Conservation (phyloP, 2,113 vertebrate genomes). For the Gavialis gangeticus region DNA sequence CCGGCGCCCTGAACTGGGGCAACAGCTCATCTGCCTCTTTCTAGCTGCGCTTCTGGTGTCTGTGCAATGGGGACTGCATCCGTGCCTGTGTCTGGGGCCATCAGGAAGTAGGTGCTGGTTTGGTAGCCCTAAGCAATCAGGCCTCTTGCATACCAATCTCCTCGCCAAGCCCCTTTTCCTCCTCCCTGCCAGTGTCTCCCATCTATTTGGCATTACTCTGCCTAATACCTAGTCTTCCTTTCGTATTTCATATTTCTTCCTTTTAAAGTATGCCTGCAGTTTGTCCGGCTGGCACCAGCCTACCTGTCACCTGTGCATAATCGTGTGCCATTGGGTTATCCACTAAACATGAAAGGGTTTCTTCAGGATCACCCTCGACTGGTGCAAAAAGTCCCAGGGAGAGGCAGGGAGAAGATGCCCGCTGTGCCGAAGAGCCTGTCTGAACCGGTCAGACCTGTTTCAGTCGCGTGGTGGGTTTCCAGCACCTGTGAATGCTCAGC, state of each 20-base stretch:
- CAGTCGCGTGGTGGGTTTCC: neutral
- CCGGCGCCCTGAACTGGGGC: too few species aligned
- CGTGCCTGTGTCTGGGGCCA: neutral
- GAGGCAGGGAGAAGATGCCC: neutral
- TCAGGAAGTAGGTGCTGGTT: neutral
- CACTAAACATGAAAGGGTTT: neutral
- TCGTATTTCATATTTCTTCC: neutral
- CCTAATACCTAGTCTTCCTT: neutral
- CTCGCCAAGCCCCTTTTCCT: too few species aligned
- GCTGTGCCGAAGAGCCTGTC: neutral
- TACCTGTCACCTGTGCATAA: neutral
- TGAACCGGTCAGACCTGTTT: neutral
- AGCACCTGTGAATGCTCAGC: neutral
- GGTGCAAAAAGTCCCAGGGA: neutral
- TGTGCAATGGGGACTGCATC: neutral
- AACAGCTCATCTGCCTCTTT: neutral
- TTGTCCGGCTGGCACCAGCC: fast-evolving
- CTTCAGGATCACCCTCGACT: neutral
- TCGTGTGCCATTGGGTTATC: neutral
- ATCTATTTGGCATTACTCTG: neutral
- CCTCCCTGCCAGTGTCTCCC: too few species aligned
- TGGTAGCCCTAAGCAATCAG: neutral
- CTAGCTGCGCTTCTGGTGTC: too few species aligned
- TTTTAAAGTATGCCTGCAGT: neutral
- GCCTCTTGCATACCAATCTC: neutral